phyloP scores from a whole-genome alignment of 2,888 invertebrate genomes.

The Sisyra terminalis region DNA sequence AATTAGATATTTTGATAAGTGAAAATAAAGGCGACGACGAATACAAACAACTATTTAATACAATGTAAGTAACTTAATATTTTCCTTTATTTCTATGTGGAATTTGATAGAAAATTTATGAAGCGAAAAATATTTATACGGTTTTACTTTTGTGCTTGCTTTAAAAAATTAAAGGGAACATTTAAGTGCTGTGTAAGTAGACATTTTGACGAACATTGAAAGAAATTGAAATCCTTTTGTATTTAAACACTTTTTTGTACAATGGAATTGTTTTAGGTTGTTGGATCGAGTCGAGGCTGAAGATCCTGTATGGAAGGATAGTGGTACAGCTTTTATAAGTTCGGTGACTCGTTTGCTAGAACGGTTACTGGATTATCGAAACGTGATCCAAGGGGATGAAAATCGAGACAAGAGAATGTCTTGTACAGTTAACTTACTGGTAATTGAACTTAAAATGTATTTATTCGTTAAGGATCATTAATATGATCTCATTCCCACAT shows the following conservation, averaged over 20 bases:
- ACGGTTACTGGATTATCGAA: conserved; percentile 80
- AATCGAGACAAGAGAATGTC: conserved; percentile 92
- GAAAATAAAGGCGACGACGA: conserved; percentile 91
- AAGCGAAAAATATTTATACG: not conserved
- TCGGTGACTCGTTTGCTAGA: conserved; percentile 82
- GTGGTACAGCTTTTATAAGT: conserved; percentile 81
- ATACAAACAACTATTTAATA: conserved; percentile 82
- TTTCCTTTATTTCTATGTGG: not conserved
- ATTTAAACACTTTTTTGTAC: too few species aligned
- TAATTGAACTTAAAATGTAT: conserved; percentile 25
- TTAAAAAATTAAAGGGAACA: conserved; percentile 52
- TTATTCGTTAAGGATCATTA: not conserved
- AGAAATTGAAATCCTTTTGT: too few species aligned
- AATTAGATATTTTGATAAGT: conserved; percentile 79
- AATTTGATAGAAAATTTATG: not conserved
- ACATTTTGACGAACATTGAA: not conserved
- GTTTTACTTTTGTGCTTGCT: conserved; percentile 13
- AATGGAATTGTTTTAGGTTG: conserved; percentile 51
- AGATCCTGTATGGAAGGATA: conserved; percentile 80
- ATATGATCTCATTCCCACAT: too few species aligned
- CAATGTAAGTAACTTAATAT: conserved; percentile 59
- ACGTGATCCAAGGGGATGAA: conserved; percentile 89
- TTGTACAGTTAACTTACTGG: conserved; percentile 85
- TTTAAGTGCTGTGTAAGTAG: conserved; percentile 83
- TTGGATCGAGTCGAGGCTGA: conserved; percentile 71